phyloP scores from a whole-genome alignment of 2,888 invertebrate genomes.

The Dasypogon diadema region DNA sequence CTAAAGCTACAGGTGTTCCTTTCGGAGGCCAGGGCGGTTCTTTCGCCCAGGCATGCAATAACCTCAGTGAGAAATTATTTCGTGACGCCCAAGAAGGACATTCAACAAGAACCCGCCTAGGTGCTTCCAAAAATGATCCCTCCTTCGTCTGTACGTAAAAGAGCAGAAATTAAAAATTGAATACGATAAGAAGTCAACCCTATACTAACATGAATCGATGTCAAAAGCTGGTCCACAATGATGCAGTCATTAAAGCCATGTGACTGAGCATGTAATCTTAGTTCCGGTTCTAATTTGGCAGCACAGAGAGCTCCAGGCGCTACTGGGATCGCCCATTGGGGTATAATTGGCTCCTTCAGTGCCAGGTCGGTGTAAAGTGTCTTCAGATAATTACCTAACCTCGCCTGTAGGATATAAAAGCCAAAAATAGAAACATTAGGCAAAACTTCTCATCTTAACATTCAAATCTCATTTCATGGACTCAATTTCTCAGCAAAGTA shows the following conservation, averaged over 20 bases:
- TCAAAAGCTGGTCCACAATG: conserved; percentile 69
- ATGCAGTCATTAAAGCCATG: conserved; percentile 64
- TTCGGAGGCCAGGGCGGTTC: conserved; percentile 65
- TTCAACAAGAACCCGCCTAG: conserved; percentile 70
- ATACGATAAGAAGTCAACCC: background rate
- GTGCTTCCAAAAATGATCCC: conserved; percentile 69
- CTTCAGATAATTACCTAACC: conserved; percentile 68
- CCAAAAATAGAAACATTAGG: background rate
- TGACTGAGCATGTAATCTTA: conserved; percentile 66
- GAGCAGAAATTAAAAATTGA: background rate
- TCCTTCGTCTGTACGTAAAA: conserved; percentile 67
- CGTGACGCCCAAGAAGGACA: conserved; percentile 71
- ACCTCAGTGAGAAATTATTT: conserved; percentile 69
- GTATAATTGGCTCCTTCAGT: conserved; percentile 69
- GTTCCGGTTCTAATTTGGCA: conserved; percentile 70
- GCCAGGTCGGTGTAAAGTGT: conserved; percentile 70
- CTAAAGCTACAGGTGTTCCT: conserved; percentile 69
- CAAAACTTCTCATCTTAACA: background rate
- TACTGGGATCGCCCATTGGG: conserved; percentile 69
- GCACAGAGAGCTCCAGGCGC: conserved; percentile 70
- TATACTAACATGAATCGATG: conserved; percentile 69
- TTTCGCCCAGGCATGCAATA: conserved; percentile 72
- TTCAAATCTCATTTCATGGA: conserved; percentile 13
- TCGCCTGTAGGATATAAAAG: conserved; percentile 58
- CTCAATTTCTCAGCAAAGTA: conserved; percentile 9